Percentiles rank a stretch among this genome's conserved stretches.
These are phyloP conservation scores for Zaprionus vittiger DNA, from an alignment of 1,140 invertebrate species.

Conservation along the genomic window DNA sequence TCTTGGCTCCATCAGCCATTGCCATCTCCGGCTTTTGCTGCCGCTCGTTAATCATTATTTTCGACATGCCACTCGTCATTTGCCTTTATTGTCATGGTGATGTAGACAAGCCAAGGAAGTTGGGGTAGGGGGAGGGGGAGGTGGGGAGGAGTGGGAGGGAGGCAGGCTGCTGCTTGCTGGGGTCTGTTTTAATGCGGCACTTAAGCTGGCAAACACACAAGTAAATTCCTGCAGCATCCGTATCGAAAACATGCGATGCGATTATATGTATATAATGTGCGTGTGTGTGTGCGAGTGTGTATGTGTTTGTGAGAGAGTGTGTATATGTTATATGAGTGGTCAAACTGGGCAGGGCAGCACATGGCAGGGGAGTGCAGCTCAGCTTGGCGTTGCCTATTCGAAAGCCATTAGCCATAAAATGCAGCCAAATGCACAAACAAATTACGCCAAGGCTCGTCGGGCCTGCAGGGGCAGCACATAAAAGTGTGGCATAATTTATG, in stretches of 20 bases:
- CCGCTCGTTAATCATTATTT: constrained; percentile 80
- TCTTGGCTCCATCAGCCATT: constrained; percentile 8
- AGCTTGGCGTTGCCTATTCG: constrained; percentile 54
- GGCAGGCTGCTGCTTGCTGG: constrained; percentile 25
- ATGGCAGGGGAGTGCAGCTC: neutral
- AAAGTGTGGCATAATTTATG: constrained; percentile 72
- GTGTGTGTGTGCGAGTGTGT: neutral
- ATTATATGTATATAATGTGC: constrained; percentile 7
- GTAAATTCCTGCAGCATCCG: constrained; percentile 15
- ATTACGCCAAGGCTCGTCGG: constrained; percentile 47
- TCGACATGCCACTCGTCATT: constrained; percentile 81
- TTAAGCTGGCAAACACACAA: constrained; percentile 68
- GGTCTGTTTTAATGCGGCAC: constrained; percentile 75
- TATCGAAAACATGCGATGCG: constrained; percentile 4
- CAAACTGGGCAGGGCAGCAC: constrained; percentile 46
- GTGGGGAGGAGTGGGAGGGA: too few species aligned
- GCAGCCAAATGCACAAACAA: constrained; percentile 71
- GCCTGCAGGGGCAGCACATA: constrained; percentile 10
- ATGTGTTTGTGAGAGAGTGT: neutral
- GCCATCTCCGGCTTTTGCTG: constrained; percentile 33
- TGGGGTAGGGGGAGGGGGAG: neutral
- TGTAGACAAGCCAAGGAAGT: constrained; percentile 44
- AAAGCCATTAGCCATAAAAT: constrained; percentile 81
- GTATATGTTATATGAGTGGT: constrained; percentile 23
- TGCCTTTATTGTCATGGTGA: constrained; percentile 82